These are phyloP conservation scores for Drosophila planitibia DNA, from an alignment of 2,888 invertebrate species.

Conservation along the genomic window DNA sequence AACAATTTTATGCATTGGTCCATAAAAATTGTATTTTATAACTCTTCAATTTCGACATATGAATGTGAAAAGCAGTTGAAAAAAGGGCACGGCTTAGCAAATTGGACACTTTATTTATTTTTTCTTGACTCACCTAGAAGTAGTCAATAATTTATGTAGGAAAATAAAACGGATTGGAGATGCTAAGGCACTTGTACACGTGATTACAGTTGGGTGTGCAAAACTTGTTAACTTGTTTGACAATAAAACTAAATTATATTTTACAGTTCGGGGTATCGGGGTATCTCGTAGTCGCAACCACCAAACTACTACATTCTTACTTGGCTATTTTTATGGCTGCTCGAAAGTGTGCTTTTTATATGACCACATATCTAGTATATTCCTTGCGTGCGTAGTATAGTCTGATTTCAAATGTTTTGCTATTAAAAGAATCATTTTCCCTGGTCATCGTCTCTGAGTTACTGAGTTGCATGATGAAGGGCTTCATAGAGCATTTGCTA, in stretches of 20 bases:
- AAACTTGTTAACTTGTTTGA: background rate
- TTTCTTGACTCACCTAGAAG: background rate
- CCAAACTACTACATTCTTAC: background rate
- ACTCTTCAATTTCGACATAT: conserved; percentile 59
- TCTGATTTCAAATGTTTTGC: background rate
- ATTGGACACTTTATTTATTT: conserved; percentile 35
- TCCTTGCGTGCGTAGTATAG: background rate
- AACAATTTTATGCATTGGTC: conserved; percentile 47
- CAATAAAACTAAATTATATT: background rate
- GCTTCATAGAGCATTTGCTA: conserved; percentile 73
- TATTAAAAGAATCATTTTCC: background rate
- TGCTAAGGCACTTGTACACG: background rate
- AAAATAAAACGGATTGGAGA: background rate
- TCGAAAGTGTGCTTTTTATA: background rate
- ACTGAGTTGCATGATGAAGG: conserved; percentile 37
- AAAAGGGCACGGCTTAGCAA: conserved; percentile 30
- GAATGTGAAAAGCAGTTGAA: conserved; percentile 40
- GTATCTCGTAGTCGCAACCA: background rate
- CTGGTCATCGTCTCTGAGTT: background rate
- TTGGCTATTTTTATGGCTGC: background rate
- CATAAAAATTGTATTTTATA: conserved; percentile 74
- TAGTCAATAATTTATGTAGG: conserved; percentile 12
- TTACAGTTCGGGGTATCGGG: background rate
- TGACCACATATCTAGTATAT: background rate
- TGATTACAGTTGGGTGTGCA: background rate